Evolutionary conservation across 1,140 invertebrate genomes (phyloP).

Genomic region (Anoplophora glabripennis): DNA sequence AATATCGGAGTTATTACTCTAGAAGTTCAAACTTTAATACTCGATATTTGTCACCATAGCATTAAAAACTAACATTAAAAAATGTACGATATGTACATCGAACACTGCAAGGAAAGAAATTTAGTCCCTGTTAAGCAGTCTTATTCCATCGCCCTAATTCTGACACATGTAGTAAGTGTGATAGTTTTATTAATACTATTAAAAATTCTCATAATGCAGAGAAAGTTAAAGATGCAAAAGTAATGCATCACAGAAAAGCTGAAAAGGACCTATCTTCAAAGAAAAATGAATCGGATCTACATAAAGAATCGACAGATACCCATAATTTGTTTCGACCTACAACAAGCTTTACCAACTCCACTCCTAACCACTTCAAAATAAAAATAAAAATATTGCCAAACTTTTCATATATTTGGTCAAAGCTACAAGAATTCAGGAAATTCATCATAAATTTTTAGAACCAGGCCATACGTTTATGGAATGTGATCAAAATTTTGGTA

Average conservation of each 20-base stretch:
- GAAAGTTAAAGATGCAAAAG: too few species aligned
- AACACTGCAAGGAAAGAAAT: too few species aligned
- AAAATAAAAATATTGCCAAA: slow-evolving; percentile 26
- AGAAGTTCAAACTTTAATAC: too few species aligned
- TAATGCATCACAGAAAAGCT: slow-evolving; percentile 19
- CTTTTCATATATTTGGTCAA: slow-evolving; percentile 26
- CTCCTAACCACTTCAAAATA: slow-evolving; percentile 25
- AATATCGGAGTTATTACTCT: too few species aligned
- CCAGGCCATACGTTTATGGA: slow-evolving; percentile 25
- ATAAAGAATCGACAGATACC: slow-evolving; percentile 4
- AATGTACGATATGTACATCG: too few species aligned
- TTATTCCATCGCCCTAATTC: too few species aligned
- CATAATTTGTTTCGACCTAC: slow-evolving; percentile 21
- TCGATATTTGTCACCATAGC: too few species aligned
- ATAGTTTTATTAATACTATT: too few species aligned
- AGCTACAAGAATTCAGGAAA: slow-evolving; percentile 14
- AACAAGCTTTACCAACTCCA: slow-evolving; percentile 22
- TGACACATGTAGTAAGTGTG: too few species aligned
- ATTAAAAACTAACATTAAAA: too few species aligned
- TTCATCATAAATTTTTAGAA: slow-evolving; percentile 22
- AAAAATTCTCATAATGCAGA: too few species aligned
- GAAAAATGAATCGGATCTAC: slow-evolving; percentile 6
- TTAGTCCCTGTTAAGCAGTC: too few species aligned
- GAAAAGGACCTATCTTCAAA: slow-evolving; percentile 12
- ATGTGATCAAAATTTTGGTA: slow-evolving; percentile 19